phyloP scores from a whole-genome alignment of 1,140 invertebrate genomes.

The Chelonus insularis region DNA sequence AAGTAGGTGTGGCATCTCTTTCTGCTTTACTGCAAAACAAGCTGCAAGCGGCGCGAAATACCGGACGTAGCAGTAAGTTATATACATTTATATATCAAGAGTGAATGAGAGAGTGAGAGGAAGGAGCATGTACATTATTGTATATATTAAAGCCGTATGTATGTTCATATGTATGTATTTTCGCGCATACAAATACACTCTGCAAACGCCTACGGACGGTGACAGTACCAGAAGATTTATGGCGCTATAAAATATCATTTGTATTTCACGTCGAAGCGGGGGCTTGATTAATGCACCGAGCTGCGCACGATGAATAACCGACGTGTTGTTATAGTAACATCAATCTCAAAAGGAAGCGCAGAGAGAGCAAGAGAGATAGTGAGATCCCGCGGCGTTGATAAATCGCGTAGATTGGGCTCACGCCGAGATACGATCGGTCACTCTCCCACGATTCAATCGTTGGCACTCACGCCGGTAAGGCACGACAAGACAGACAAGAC shows the following conservation, averaged over 20 bases:
- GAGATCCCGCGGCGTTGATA: constrained; percentile 42
- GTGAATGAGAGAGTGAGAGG: neutral
- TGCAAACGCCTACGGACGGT: constrained; percentile 44
- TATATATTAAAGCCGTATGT: constrained; percentile 9
- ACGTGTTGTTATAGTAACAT: constrained; percentile 53
- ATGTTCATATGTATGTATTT: constrained; percentile 16
- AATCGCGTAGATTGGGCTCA: constrained; percentile 49
- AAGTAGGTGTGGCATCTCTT: too few relatives aligned
- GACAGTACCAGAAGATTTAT: constrained; percentile 56
- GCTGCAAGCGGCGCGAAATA: too few relatives aligned
- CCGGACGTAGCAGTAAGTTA: too few relatives aligned
- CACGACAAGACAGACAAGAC: constrained; percentile 11
- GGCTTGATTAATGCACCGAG: constrained; percentile 54
- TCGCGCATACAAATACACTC: constrained; percentile 32
- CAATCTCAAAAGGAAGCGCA: constrained; percentile 46
- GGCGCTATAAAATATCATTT: constrained; percentile 60
- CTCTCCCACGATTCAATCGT: constrained; percentile 50
- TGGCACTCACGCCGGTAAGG: constrained; percentile 16
- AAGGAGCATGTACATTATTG: constrained; percentile 8
- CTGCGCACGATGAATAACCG: constrained; percentile 51
- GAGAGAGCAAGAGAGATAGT: constrained; percentile 15
- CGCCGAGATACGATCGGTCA: constrained; percentile 45
- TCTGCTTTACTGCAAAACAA: too few relatives aligned
- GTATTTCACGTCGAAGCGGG: constrained; percentile 55
- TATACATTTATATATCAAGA: neutral